Evolutionary conservation across 2,113 vertebrate species (phyloP), one percentile per base, ranked within the genome.

Genomic region (Daboia siamensis): DNA sequence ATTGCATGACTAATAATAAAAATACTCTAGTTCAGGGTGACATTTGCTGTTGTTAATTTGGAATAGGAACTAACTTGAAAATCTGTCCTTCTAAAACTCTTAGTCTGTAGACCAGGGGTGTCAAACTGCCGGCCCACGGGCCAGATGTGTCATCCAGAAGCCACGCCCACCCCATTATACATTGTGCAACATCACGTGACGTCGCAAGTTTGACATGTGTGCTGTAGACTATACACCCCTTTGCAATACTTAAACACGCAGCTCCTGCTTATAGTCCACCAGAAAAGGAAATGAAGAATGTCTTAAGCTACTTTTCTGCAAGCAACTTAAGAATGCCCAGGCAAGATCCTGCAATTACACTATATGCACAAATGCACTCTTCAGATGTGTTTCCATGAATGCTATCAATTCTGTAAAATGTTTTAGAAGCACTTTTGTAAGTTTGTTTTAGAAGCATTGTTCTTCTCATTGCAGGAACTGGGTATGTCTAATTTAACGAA

Each of bases 21-120:
- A 54, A 88, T 29, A 80, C 24, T 48, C 59, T 80, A 64, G 54
- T 69, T 88, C 74, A 26, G 39, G 29, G 21, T 87, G 23, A 88
- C 86, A 80, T 89, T 64, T 90, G 69, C 88, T 86, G 54, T 64
- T 26, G 44, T 91, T 44, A 24, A 86, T 59, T 91, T 89, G 88
- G 88, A 92, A 89, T 46, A 55, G 89, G 74, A 69, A 48, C 69
- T 51, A 87, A 33, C 52, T n/a, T 69, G 33, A 87, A 90, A 80
- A 89, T 86, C 24, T 55, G 74, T 74, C 87, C 52, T 46, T 61
- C 90, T 74, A 69, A 91, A 15, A 12, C 21, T 26, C 87, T 92
- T 89, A 17, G 54, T 52, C 69, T 55, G 29, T 51, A 51, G 74
- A 85, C 46, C 39, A 39, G 39, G 39, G 39, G 39, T 39, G 39